Percentiles rank a stretch among this genome's conserved stretches.
Evolutionary conservation across 2,888 invertebrate species (phyloP).

Genomic region (Fabriciana adippe): DNA sequence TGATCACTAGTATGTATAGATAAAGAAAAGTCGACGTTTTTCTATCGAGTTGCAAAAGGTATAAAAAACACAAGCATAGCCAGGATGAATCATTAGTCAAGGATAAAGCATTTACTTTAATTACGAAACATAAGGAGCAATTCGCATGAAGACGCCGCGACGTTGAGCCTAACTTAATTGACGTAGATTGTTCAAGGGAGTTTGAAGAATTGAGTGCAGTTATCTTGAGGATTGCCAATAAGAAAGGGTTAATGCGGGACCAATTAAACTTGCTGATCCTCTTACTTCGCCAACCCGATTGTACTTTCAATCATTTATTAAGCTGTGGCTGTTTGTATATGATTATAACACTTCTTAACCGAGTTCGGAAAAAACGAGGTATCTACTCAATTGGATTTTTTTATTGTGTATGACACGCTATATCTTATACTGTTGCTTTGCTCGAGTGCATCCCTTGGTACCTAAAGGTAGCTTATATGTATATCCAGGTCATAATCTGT

Average conservation of each 20-base stretch:
- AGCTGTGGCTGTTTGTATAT: slow-evolving; percentile 31
- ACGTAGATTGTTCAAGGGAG: slow-evolving; percentile 62
- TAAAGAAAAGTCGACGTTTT: too few species aligned
- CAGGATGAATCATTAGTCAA: background rate
- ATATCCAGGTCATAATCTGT: too few species aligned
- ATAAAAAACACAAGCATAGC: too few species aligned
- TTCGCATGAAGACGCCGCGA: slow-evolving; percentile 14
- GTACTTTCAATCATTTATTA: slow-evolving; percentile 30
- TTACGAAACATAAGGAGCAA: slow-evolving; percentile 25
- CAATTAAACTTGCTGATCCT: slow-evolving; percentile 74
- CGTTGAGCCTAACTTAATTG: slow-evolving; percentile 73
- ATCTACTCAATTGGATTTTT: too few species aligned
- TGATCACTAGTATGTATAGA: too few species aligned
- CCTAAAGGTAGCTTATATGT: too few species aligned
- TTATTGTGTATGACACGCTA: too few species aligned
- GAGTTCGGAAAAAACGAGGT: too few species aligned
- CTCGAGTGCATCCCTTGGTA: too few species aligned
- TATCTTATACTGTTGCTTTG: too few species aligned
- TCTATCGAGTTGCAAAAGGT: too few species aligned
- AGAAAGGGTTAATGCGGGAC: slow-evolving; percentile 69
- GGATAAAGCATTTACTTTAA: slow-evolving; percentile 14
- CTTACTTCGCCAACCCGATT: slow-evolving; percentile 32
- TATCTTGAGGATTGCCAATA: slow-evolving; percentile 65
- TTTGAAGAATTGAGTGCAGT: slow-evolving; percentile 73
- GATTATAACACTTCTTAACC: too few species aligned